Evolutionary conservation across 2,797 vertebrate species (phyloP), one percentile per base, ranked within the genome.

Genomic region (Lates japonicus): DNA sequence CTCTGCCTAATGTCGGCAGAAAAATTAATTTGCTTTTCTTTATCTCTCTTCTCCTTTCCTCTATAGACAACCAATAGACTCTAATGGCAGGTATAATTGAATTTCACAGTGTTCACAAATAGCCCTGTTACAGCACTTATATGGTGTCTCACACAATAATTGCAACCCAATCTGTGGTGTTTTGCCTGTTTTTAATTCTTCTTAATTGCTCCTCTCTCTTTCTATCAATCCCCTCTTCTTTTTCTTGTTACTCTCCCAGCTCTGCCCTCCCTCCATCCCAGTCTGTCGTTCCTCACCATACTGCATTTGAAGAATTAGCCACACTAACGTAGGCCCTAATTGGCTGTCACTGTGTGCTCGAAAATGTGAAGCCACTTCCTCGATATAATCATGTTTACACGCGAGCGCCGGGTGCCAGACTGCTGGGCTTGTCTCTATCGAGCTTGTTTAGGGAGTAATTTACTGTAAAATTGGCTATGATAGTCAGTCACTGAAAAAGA

Each of bases 391-490:
- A 88, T 94, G 93, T 94, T 94, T 93, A 94, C 92, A 93, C 64
- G 37, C 86, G 48, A 90, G 89, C 72, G 66, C 86, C 72, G 84
- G 90, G 88, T 90, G 91, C 90, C 93, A 92, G 88, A 77, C 90
- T 90, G 90, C 88, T 63, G 91, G 85, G 87, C 86, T 85, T 81
- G 90, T 93, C 93, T 90, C 88, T 89, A 84, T 89, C 42, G 64
- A 81, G 92, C 91, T 94, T 94, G 91, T 94, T 93, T 93, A 83
- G 88, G 83, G 87, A 90, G 91, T 92, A 89, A 94, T 94, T 94
- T 93, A 92, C 90, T 94, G 93, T 93, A 92, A 95, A 95, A 95
- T 92, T 92, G 93, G 84, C 83, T 86, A 92, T 94, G 92, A 94
- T 92, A 87, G 90, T 92, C 93, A 90, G 90, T 91, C 93, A 87